A percentile compares a stretch with the other conserved stretches of the same genome.
phyloP scores from a whole-genome alignment of 2,797 vertebrate genomes.

The Phyllotis vaccarum region DNA sequence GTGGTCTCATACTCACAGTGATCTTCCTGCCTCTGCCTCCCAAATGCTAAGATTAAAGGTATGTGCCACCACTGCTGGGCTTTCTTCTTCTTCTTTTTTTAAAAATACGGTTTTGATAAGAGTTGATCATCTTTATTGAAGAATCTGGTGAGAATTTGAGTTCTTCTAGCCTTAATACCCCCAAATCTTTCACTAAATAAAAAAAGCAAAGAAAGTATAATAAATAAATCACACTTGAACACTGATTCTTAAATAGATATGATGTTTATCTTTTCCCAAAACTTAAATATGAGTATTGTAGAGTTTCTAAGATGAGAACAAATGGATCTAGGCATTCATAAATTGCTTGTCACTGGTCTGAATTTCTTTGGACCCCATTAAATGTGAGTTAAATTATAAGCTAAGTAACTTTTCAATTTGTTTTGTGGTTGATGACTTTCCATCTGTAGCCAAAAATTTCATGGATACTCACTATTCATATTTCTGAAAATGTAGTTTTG shows the following conservation, averaged over 20 bases:
- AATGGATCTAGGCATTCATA: constrained; percentile 16
- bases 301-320: neutral
- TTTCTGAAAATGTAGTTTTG: constrained; percentile 20
- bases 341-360: neutral
- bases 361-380: neutral
- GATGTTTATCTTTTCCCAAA: neutral
- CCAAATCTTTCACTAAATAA: constrained; percentile 15
- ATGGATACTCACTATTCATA: neutral
- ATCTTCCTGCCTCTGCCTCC: neutral
- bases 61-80: neutral
- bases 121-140: neutral
- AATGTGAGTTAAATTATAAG: neutral
- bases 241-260: neutral
- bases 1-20: neutral
- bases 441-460: constrained; percentile 1
- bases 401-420: constrained; percentile 41
- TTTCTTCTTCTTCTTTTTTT: neutral
- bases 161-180: neutral
- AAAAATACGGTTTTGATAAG: neutral
- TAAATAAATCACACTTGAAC: neutral
- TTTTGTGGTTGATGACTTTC: neutral
- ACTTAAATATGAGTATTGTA: neutral
- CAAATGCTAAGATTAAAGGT: neutral
- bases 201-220: neutral
- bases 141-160: neutral